Percentiles rank a stretch among this genome's conserved stretches.
Evolutionary conservation across 1,140 invertebrate genomes (phyloP).

Genomic region (Bombyx mori): ASM3026992v2 NC_085122.1:6396001-6396500

Average conservation of each 20-base stretch:
- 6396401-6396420: slow-evolving; percentile 38
- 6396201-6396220: slow-evolving; percentile 19
- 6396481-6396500: slow-evolving; percentile 52
- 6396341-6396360: slow-evolving; percentile 65
- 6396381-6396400: slow-evolving; percentile 46
- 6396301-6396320: slow-evolving; percentile 10
- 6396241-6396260: no score
- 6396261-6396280: no score
- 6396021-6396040: no score
- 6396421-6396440: slow-evolving; percentile 15
- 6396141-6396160: slow-evolving; percentile 45
- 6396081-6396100: slow-evolving; percentile 10
- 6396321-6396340: slow-evolving; percentile 22
- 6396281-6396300: no score
- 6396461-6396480: slow-evolving; percentile 41
- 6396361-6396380: slow-evolving; percentile 25
- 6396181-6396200: slow-evolving; percentile 49
- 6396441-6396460: slow-evolving; percentile 12
- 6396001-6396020: no score
- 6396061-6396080: no score
- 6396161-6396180: slow-evolving; percentile 40
- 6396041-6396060: no score
- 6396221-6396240: slow-evolving; percentile 26
- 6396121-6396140: slow-evolving; percentile 49
- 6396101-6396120: slow-evolving; percentile 27